Evolutionary conservation across 2,113 vertebrate genomes (phyloP).

Genomic region (Hypanus sabinus): DNA sequence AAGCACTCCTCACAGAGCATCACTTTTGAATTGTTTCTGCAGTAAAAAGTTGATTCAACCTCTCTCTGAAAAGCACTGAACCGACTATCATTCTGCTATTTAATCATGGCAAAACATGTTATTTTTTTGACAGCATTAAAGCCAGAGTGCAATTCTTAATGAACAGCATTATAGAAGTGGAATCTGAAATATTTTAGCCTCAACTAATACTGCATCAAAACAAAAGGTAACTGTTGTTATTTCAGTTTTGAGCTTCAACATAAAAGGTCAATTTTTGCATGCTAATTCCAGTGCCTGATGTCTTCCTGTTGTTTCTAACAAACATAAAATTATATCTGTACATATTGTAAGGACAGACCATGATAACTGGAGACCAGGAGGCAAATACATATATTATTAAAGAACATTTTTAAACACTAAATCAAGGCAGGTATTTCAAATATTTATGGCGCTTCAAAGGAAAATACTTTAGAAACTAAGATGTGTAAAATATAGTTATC

Average conservation of each 20-base stretch:
- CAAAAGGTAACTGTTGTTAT: conserved; percentile 73
- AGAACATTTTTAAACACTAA: background rate
- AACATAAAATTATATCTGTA: background rate
- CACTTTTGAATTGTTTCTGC: conserved; percentile 83
- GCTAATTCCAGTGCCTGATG: conserved; percentile 50
- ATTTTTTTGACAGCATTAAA: conserved; percentile 83
- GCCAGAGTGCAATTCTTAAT: conserved; percentile 73
- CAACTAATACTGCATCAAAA: conserved; percentile 94
- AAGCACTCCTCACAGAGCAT: conserved; percentile 71
- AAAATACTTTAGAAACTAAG: background rate
- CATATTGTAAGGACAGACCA: background rate
- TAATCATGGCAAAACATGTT: conserved; percentile 70
- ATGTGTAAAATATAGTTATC: background rate
- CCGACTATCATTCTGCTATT: conserved; percentile 68
- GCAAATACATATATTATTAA: conserved; percentile 11
- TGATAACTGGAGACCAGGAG: background rate
- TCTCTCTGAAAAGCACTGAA: conserved; percentile 69
- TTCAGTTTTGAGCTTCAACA: conserved; percentile 62
- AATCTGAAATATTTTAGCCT: conserved; percentile 82
- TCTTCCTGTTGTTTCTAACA: background rate
- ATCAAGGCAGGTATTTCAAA: background rate
- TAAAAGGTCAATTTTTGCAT: conserved; percentile 65
- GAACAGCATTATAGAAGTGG: conserved; percentile 78
- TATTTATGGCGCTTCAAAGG: background rate
- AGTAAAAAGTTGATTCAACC: conserved; percentile 93